These are phyloP conservation scores for Battus philenor DNA, from an alignment of 1,140 invertebrate genomes.

Conservation along the genomic window DNA sequence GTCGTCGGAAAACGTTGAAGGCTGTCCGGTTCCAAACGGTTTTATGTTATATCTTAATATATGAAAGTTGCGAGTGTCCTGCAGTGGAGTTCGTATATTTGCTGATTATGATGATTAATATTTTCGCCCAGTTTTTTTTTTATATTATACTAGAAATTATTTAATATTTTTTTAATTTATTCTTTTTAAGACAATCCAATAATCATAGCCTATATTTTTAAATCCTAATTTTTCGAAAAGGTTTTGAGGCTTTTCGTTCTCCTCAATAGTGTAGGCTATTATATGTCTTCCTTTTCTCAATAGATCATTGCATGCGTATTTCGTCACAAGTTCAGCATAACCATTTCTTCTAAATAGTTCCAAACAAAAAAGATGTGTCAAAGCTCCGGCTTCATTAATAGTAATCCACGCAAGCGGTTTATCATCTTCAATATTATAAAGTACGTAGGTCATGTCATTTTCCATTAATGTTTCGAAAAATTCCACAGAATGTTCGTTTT, in stretches of 20 bases:
- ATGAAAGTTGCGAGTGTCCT: no score
- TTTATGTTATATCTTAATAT: no score
- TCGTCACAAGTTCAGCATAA: constrained; percentile 36
- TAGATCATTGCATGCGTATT: constrained; percentile 29
- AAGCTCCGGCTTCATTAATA: constrained; percentile 19
- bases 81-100: no score
- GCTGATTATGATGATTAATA: no score
- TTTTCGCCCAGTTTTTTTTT: no score
- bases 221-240: constrained; percentile 37
- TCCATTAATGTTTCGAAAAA: constrained; percentile 26
- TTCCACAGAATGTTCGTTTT: constrained; percentile 10
- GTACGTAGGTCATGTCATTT: constrained; percentile 23
- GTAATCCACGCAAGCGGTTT: constrained; percentile 30
- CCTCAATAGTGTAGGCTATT: constrained; percentile 27
- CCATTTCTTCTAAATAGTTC: constrained; percentile 31
- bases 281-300: constrained; percentile 25
- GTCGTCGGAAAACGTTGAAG: no score
- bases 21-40: no score
- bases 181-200: constrained; percentile 20
- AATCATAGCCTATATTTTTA: constrained; percentile 20
- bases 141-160: no score
- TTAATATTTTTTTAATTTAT: not conserved
- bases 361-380: constrained; percentile 34
- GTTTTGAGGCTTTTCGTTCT: constrained; percentile 27
- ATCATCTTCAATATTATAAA: constrained; percentile 26